Percentiles rank a stretch among this genome's conserved stretches.
These are phyloP conservation scores for Percopsis transmontana DNA, from an alignment of 2,113 vertebrate genomes.

Conservation along the genomic window DNA sequence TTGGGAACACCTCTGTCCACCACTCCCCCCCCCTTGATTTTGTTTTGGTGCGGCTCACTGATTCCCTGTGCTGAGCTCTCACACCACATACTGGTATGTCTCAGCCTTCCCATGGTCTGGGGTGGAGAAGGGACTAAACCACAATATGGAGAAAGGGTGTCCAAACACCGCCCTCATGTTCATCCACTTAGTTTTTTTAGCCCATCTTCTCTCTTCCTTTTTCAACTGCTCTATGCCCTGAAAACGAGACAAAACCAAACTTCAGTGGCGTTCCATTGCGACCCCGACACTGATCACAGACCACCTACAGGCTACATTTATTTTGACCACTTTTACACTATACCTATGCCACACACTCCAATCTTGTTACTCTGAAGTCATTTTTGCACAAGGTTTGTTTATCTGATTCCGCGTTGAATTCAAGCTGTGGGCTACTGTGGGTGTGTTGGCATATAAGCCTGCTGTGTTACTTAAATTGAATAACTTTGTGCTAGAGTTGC, in stretches of 20 bases:
- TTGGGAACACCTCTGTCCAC: conserved; percentile 31
- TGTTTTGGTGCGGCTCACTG: conserved; percentile 31
- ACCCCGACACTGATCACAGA: conserved; percentile 37
- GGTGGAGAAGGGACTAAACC: conserved; percentile 98
- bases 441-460: not conserved
- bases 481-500: conserved; percentile 40
- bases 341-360: not conserved
- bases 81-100: conserved; percentile 99
- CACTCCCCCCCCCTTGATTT: conserved; percentile 37
- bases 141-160: conserved; percentile 98
- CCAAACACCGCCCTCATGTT: conserved; percentile 99
- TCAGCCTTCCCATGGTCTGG: conserved; percentile 99
- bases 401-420: not conserved
- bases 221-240: conserved; percentile 99
- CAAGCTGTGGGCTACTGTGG: not conserved
- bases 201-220: conserved; percentile 99
- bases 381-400: not conserved
- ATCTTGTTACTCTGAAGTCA: not conserved
- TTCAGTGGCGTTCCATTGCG: conserved; percentile 66
- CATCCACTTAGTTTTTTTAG: conserved; percentile 99
- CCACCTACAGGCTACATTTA: not conserved
- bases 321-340: not conserved
- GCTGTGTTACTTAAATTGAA: not conserved
- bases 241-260: conserved; percentile 93
- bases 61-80: conserved; percentile 78